These are phyloP conservation scores for Sterna hirundo DNA, from an alignment of 2,113 vertebrate genomes.

Conservation along the genomic window DNA sequence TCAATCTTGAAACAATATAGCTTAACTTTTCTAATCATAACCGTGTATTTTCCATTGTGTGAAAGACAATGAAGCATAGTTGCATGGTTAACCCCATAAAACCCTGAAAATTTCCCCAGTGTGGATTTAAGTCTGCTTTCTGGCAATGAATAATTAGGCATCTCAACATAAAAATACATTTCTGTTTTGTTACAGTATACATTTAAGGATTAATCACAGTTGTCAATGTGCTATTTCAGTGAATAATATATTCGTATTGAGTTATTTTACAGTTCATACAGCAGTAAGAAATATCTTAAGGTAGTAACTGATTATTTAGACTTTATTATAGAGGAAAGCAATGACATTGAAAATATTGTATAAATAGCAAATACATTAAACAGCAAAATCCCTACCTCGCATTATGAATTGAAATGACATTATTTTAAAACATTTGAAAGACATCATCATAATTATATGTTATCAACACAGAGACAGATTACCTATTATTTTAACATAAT, in stretches of 20 bases:
- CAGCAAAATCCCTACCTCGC: conserved; percentile 54
- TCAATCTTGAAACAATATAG: neutral
- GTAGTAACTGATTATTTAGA: conserved; percentile 56
- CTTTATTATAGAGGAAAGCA: conserved; percentile 53
- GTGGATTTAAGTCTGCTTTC: neutral
- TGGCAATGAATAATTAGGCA: conserved; percentile 48
- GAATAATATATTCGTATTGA: conserved; percentile 55
- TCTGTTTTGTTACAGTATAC: conserved; percentile 53
- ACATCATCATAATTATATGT: conserved; percentile 67
- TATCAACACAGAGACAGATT: conserved; percentile 63
- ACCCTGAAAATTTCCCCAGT: neutral
- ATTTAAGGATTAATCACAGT: conserved; percentile 57
- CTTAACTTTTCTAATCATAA: neutral
- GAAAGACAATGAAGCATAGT: neutral
- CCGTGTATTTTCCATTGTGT: neutral
- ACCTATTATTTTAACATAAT: conserved; percentile 68
- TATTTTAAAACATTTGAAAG: conserved; percentile 68
- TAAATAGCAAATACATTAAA: conserved; percentile 59
- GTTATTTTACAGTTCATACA: conserved; percentile 58
- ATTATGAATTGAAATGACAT: conserved; percentile 60
- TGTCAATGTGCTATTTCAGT: conserved; percentile 54
- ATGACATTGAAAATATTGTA: conserved; percentile 69
- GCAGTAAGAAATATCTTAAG: conserved; percentile 48
- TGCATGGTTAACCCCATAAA: neutral
- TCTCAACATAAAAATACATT: conserved; percentile 40